Base-by-base conservation (phyloP, 37 sponge, comb jelly and placozoan species). In the Hexactinellida sp. region DNA sequence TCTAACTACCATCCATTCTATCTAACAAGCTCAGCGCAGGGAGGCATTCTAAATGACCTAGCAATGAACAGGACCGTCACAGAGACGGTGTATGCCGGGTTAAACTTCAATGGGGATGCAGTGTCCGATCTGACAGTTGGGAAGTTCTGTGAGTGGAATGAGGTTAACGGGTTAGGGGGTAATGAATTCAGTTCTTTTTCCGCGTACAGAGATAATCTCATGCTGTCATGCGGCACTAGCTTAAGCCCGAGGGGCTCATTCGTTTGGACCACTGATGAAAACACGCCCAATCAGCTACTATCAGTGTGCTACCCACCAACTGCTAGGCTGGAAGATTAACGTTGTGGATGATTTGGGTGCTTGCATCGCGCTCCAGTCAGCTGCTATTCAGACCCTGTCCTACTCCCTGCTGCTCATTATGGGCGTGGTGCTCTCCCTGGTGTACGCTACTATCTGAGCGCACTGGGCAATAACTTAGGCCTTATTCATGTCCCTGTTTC, bases 1-100 rank as follows among this genome's bases (percentile, higher is more conserved):
- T 24, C 84, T 35, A n/a, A 28, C 0, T 92, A 90, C 82, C 92
- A 92, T 88, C 92, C 92, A 37, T 88, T 92, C 47, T 92, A 92
- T 85, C 85, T 92, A 86, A 92, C 89, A 0, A 82, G 86, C 85
- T 86, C 89, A 0, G 24, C 24, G 0, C 24, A 13, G 36, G 92
- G 92, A 54, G 92, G 92, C 52, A 84, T 87, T 37, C 24, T 36
- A 32, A 91, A 13, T n/a, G 32, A 21, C 30, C 28, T 32, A 63
- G 76, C 3, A 25, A 23, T 1, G 3, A 23, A 23, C 3, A 23
- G 13, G 34, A 32, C 76, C 21, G 13, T 63, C 3, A 63, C 76
- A 25, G 76, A 63, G 30, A n/a, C 30, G 3, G 76, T 63, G 21
- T n/a, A 63, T 25, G 76, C 76, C 5, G 76, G 76, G 3, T 63